Percentiles rank a stretch among this genome's conserved stretches.
These are phyloP conservation scores for Ectropis crepuscularia DNA, from an alignment of 2,888 invertebrate genomes.

Conservation along the genomic window DNA sequence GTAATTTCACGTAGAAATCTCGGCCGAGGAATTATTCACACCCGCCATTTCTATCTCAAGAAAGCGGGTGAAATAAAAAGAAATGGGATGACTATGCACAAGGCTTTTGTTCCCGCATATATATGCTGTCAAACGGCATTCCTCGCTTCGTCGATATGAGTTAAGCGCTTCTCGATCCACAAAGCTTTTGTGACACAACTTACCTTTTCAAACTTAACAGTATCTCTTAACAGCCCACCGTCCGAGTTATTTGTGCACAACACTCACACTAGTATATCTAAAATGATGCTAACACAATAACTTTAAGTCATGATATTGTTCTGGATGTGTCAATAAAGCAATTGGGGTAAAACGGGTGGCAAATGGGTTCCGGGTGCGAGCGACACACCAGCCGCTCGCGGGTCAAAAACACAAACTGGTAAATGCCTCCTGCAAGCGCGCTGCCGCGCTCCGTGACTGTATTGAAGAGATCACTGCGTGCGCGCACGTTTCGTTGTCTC, in stretches of 20 bases:
- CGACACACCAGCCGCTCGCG: slow-evolving; percentile 76
- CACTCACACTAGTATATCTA: slow-evolving; percentile 67
- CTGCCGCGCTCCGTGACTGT: slow-evolving; percentile 58
- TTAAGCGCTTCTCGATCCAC: slow-evolving; percentile 78
- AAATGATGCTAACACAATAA: slow-evolving; percentile 58
- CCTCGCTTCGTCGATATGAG: slow-evolving; percentile 79
- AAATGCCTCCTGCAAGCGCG: slow-evolving; percentile 63
- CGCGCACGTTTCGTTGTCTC: slow-evolving; percentile 55
- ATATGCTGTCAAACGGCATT: slow-evolving; percentile 84
- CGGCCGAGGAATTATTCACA: slow-evolving; percentile 42
- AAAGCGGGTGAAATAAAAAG: slow-evolving; percentile 73
- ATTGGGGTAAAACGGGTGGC: slow-evolving; percentile 73
- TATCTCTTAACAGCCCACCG: slow-evolving; percentile 67
- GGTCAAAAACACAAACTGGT: slow-evolving; percentile 78
- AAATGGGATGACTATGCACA: slow-evolving; percentile 77
- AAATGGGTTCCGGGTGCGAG: slow-evolving; percentile 64
- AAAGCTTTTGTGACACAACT: slow-evolving; percentile 81
- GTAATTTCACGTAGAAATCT: slow-evolving; percentile 35
- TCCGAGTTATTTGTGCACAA: slow-evolving; percentile 65
- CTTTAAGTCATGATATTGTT: slow-evolving; percentile 72
- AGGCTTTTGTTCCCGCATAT: slow-evolving; percentile 83
- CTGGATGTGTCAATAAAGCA: slow-evolving; percentile 63
- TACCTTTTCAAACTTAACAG: slow-evolving; percentile 83
- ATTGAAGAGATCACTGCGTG: slow-evolving; percentile 70
- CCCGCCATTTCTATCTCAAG: slow-evolving; percentile 54